Evolutionary conservation across 2,888 invertebrate genomes (phyloP).

Genomic region (Noctua comes): DNA sequence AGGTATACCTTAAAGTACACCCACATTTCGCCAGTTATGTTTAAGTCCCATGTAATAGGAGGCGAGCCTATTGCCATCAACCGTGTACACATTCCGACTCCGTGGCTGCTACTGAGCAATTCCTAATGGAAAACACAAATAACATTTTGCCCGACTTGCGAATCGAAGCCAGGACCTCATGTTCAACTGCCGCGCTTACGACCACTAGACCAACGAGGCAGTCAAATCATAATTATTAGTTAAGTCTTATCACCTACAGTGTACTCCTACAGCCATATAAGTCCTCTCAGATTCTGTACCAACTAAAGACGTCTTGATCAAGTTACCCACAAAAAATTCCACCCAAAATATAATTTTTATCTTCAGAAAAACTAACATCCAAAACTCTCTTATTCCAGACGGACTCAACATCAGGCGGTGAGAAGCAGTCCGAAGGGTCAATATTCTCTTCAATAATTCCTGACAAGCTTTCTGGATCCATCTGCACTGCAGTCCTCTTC

Average conservation of each 20-base stretch:
- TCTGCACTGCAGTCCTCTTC: slow-evolving; percentile 91
- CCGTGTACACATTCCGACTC: too few relatives aligned
- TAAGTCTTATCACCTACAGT: neutral
- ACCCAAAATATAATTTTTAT: neutral
- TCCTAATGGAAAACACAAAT: too few relatives aligned
- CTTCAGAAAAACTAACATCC: neutral
- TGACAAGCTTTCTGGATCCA: slow-evolving; percentile 89
- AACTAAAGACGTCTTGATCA: neutral
- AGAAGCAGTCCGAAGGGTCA: slow-evolving; percentile 80
- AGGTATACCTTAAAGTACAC: too few relatives aligned
- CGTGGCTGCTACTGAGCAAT: too few relatives aligned
- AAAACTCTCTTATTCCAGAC: slow-evolving; percentile 78
- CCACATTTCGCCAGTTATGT: too few relatives aligned
- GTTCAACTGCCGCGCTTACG: too few relatives aligned
- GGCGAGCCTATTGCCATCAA: too few relatives aligned
- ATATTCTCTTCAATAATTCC: slow-evolving; percentile 90
- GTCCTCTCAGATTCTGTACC: neutral
- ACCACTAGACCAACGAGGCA: too few relatives aligned
- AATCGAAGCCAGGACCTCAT: too few relatives aligned
- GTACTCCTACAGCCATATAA: neutral
- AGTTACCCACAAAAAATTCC: neutral
- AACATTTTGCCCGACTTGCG: too few relatives aligned
- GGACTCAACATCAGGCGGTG: slow-evolving; percentile 74
- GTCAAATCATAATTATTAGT: too few relatives aligned
- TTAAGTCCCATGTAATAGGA: too few relatives aligned